Evolutionary conservation across 2,888 invertebrate species (phyloP), one percentile per base, ranked within the genome.

Genomic region (Apocheima hispidaria): DNA sequence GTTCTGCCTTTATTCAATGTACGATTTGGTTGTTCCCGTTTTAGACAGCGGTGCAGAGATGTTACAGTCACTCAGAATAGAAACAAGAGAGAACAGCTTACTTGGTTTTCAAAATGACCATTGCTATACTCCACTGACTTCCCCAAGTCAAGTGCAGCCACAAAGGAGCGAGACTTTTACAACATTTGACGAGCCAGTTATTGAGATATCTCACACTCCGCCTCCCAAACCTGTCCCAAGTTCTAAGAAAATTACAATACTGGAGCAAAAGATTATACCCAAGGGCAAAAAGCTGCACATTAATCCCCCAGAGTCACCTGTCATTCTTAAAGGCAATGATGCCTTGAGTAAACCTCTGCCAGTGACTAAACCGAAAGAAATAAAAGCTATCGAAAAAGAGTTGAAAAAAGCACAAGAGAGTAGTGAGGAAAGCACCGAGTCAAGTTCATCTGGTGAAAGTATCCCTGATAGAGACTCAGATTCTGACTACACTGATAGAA

Each of bases 21-120:
- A 23, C n/a, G 26, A n/a, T 38, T 38, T 38, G 9, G n/a, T 33
- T 21, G n/a, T 43, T 14, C 21, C n/a, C 18, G 4, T 57, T 50
- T 35, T 21, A 86, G 92, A 93, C 74, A 92, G 92, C 80, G 92
- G 93, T 61, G 90, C 92, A 56, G 90, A 93, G 82, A 92, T 93
- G 91, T 82, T 93, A 66, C 92, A 92, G 66, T 91, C 92, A 33
- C 75, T 92, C 61, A 82, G 89, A 70, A 91, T 92, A 74, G 92
- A 92, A 73, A 92, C 92, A 51, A 81, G 92, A 70, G 93, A 93
- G 71, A 92, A 92, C 48, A 93, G 92, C 76, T 90, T 95, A 60
- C 93, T 94, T 73, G 94, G 96, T 4, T 94, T 96, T 71, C 94
- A 94, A 76, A 94, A 97, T 88, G 97, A 97, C 83, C 97, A 97